Base-by-base conservation (phyloP, 2,888 invertebrate genomes). In the Sepiola atlantica region DNA sequence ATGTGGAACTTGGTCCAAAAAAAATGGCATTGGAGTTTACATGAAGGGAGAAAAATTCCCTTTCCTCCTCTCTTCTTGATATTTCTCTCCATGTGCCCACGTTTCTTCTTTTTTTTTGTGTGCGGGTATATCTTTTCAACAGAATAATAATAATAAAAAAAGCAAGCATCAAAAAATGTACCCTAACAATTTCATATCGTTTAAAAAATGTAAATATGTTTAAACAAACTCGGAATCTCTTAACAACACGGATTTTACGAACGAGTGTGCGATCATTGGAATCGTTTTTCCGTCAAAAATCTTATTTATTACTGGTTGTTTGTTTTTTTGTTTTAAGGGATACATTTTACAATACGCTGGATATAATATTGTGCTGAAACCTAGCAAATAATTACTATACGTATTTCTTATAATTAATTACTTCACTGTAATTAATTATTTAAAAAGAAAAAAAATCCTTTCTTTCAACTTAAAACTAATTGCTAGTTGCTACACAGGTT, bases 1-100 rank as follows among this genome's bases (percentile, higher is more conserved):
- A 92, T 55, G 55, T 92, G 92, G 92, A 55, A 92, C 92, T 55
- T 55, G 3, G 92, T 92, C 45, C 45, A 45, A 45, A 45, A n/a
- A n/a, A 54, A 92, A 92, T 45, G 92, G 28, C n/a, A 92, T 55
- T 14, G 92, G n/a, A 92, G 55, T 45, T 35, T 45, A 92, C 35
- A 92, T 24, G 35, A 90, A 21, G 14, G 54, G n/a, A 92, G 32
- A 55, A 92, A 21, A 92, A 77, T 77, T 0, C 77, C 77, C n/a
- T 32, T 18, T 18, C n/a, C n/a, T 77, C 32, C n/a, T 61, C 24
- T 77, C 28, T 77, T 77, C n/a, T n/a, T 77, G n/a, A 77, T n/a
- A 8, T n/a, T 14, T 61, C 6, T 24, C 24, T 77, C n/a, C 77
- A 77, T 77, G 77, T 77, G n/a, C n/a, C 77, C 18, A 14, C n/a